These are phyloP conservation scores for Steinernema feltiae DNA, from an alignment of 1,140 invertebrate genomes.

Conservation along the genomic window DNA sequence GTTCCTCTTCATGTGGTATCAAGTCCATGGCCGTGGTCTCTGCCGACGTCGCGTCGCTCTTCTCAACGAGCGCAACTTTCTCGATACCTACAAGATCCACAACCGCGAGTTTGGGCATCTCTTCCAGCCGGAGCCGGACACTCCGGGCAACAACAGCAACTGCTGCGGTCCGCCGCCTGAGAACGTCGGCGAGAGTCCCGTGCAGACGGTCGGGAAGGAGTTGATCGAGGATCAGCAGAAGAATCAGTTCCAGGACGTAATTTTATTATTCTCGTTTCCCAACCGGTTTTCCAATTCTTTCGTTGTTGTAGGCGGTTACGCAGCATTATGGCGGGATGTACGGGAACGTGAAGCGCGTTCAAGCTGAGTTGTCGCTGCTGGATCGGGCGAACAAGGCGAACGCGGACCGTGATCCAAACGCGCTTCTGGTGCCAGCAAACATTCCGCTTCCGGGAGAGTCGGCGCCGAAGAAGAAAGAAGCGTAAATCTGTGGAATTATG, in stretches of 20 bases:
- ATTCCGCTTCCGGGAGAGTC: background rate
- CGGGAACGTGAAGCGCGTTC: background rate
- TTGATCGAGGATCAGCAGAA: conserved; percentile 4
- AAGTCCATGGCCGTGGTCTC: background rate
- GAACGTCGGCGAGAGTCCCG: conserved; percentile 3
- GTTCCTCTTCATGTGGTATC: background rate
- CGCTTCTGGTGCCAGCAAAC: background rate
- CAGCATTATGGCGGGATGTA: conserved; percentile 4
- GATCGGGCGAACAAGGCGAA: background rate
- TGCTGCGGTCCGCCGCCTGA: conserved; percentile 2
- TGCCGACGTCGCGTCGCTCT: background rate
- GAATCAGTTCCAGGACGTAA: background rate
- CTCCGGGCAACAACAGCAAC: background rate
- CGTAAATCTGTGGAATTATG: too few relatives aligned
- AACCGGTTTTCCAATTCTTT: too few relatives aligned
- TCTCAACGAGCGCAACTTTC: conserved; percentile 6
- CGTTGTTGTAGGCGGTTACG: background rate
- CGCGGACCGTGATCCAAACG: background rate
- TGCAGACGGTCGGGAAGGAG: background rate
- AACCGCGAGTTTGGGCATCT: background rate
- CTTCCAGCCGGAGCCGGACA: conserved; percentile 11
- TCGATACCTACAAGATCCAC: background rate
- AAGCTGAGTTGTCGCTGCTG: background rate
- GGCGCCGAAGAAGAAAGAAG: too few relatives aligned
- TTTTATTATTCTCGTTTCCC: background rate